Evolutionary conservation across 1,140 invertebrate species (phyloP).

Genomic region (Trypoxylus dichotomus): DNA sequence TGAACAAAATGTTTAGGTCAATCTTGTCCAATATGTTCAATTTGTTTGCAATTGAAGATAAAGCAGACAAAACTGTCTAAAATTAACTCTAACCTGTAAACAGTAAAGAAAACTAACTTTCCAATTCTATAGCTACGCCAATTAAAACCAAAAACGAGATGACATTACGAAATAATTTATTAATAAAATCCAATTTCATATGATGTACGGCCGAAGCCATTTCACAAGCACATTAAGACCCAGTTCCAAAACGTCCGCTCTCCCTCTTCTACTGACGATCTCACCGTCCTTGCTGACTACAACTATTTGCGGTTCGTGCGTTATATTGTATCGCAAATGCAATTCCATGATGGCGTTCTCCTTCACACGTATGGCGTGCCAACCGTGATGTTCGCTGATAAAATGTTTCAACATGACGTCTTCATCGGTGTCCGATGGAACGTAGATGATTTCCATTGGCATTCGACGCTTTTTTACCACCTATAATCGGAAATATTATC

Average conservation of each 20-base stretch:
- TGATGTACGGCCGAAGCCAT: conserved; percentile 30
- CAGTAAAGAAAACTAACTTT: too few species aligned
- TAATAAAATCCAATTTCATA: background rate
- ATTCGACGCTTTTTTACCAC: background rate
- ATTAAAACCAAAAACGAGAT: too few species aligned
- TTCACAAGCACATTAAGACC: conserved; percentile 39
- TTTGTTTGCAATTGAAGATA: too few species aligned
- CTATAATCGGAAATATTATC: background rate
- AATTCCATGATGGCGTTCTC: conserved; percentile 24
- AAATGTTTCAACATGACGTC: conserved; percentile 37
- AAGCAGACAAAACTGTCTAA: too few species aligned
- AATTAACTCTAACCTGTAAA: too few species aligned
- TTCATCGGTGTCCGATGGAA: conserved; percentile 36
- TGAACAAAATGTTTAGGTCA: too few species aligned
- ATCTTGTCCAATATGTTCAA: too few species aligned
- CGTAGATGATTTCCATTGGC: conserved; percentile 38
- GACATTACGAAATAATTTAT: too few species aligned
- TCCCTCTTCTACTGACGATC: conserved; percentile 35
- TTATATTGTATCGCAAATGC: conserved; percentile 32
- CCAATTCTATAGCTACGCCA: too few species aligned
- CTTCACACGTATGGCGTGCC: conserved; percentile 40
- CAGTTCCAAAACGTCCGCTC: conserved; percentile 33
- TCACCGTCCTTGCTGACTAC: conserved; percentile 37
- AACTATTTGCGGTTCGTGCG: conserved; percentile 33
- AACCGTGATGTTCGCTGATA: conserved; percentile 40